A percentile compares a stretch with the other conserved stretches of the same genome.
These are phyloP conservation scores for Chrysina gloriosa DNA, from an alignment of 2,888 invertebrate species.

Conservation along the genomic window DNA sequence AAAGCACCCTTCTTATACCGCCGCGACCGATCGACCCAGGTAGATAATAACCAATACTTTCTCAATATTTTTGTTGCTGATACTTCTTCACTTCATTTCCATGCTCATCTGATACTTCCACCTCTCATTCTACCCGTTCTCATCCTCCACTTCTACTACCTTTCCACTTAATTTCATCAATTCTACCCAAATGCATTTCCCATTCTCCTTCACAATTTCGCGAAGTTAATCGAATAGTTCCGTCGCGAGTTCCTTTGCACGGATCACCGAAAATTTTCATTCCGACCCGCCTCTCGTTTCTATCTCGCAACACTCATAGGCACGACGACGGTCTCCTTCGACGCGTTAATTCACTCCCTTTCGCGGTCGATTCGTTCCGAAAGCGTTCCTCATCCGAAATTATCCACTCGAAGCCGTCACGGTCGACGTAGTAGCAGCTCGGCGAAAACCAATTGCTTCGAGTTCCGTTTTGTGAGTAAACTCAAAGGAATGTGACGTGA, in stretches of 20 bases:
- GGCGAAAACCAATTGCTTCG: background rate
- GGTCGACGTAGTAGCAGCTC: background rate
- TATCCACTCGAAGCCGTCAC: conserved; percentile 4
- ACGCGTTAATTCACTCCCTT: conserved; percentile 1
- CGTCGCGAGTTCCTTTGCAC: background rate
- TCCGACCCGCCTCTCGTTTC: background rate
- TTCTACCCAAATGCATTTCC: conserved; percentile 6
- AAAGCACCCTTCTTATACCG: too few species aligned
- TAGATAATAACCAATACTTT: too few species aligned
- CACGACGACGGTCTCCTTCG: background rate
- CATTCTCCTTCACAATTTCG: conserved; percentile 9
- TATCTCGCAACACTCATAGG: background rate
- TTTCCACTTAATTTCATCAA: conserved; percentile 18
- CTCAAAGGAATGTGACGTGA: background rate
- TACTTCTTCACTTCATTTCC: too few species aligned
- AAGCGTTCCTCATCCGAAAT: background rate
- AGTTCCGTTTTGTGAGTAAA: background rate
- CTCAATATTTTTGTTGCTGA: too few species aligned
- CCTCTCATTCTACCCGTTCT: too few species aligned
- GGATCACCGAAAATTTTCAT: background rate
- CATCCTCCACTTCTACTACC: too few species aligned
- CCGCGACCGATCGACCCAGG: too few species aligned
- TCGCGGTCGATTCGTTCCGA: conserved; percentile 4
- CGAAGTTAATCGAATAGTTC: conserved; percentile 16
- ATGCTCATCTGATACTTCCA: too few species aligned